These are phyloP conservation scores for Gastracanthus pulcherrimus DNA, from an alignment of 2,888 invertebrate species.

Conservation along the genomic window DNA sequence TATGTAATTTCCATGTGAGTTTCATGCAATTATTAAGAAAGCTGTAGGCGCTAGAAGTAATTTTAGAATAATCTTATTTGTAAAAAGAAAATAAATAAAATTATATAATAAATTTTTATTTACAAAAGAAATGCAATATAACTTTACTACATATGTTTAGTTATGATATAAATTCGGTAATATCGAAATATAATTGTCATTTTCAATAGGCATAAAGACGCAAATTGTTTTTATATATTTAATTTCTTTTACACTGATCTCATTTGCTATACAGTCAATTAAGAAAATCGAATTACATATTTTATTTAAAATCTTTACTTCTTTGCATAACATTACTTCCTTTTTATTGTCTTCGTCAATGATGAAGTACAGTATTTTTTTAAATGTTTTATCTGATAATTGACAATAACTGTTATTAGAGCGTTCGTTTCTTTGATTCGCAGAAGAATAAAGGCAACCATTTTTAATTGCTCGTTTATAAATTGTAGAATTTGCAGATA, in stretches of 20 bases:
- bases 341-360: neutral
- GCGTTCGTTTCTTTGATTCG: neutral
- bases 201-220: neutral
- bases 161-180: constrained; percentile 4
- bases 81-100: too few species aligned
- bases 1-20: too few species aligned
- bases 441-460: constrained; percentile 16
- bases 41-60: too few species aligned
- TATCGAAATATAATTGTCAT: neutral
- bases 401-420: neutral
- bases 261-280: neutral
- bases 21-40: too few species aligned
- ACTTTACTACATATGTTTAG: too few species aligned
- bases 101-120: too few species aligned
- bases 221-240: neutral
- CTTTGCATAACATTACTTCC: neutral
- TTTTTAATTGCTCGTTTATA: constrained; percentile 2
- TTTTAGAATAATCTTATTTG: too few species aligned
- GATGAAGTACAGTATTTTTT: constrained; percentile 9
- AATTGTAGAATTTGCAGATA: neutral
- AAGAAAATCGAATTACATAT: neutral
- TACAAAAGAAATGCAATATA: too few species aligned
- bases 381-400: neutral
- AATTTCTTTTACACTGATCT: neutral
- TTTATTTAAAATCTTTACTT: neutral